Evolutionary conservation across 2,888 invertebrate genomes (phyloP), one percentile per base, ranked within the genome.

Genomic region (Elaeidobius kamerunicus): DNA sequence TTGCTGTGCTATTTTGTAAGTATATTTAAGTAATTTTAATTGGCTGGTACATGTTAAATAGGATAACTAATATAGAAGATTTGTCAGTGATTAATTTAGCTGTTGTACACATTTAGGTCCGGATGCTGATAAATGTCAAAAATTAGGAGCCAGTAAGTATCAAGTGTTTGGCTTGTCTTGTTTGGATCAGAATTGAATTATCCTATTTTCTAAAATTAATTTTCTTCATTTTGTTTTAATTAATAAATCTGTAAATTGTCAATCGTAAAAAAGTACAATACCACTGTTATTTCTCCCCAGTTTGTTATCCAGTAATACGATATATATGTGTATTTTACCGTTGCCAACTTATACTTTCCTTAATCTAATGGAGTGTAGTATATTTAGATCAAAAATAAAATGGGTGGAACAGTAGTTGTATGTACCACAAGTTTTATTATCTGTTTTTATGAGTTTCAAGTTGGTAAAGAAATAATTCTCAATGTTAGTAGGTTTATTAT

Each of bases 1-100:
- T 94, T 62, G 93, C 93, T 50, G 93, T 93, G 63, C 81, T 93
- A 67, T 94, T 93, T 78, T 93, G 93, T 93, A 82, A 91, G 93
- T 91, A 77, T 23, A 23, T 23, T 23, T 9, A 23, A 6, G 9
- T 6, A 6, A 23, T 65, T 62, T 58, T 59, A 23, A 11, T 23
- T 15, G 15, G 20, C 15, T 1, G 4, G 11, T 40, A 2, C 14
- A 11, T 40, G 1, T n/a, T 11, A n/a, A 20, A 19, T 7, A 2
- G 23, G 40, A 27, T 23, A n/a, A 28, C 30, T 42, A 43, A 43
- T 30, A 43, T 43, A 30, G 42, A 18, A 19, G 15, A 18, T 32
- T 43, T 19, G 23, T 23, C 23, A 9, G 9, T 23, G 9, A 6
- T 23, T 23, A 6, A 23, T 32, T 32, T 32, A 30, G 32, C 12